phyloP scores from a whole-genome alignment of 2,797 vertebrate genomes.

The Tangara arthus region DNA sequence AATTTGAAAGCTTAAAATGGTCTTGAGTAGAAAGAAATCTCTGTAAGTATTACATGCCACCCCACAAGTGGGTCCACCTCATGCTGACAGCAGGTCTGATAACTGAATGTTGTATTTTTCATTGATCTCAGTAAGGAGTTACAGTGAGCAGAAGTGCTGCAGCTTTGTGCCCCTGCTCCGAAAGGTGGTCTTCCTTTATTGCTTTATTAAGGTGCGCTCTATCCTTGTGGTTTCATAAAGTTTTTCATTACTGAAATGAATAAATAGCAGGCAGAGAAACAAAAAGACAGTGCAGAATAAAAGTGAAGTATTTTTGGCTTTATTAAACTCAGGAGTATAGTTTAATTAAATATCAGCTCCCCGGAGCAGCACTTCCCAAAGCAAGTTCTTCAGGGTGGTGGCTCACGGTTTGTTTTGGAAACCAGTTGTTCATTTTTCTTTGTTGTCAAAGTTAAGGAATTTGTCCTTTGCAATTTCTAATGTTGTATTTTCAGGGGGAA shows the following conservation, averaged over 20 bases:
- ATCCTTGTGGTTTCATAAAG: not conserved
- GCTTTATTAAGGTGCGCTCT: not conserved
- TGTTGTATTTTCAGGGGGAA: not conserved
- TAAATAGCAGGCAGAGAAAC: not conserved
- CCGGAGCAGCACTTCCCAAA: not conserved
- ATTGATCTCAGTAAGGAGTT: not conserved
- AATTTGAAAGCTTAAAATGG: conserved; percentile 9
- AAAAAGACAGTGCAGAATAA: not conserved
- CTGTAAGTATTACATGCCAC: not conserved
- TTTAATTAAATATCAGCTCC: not conserved
- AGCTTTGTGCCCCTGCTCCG: not conserved
- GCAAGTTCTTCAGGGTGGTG: not conserved
- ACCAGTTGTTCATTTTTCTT: not conserved
- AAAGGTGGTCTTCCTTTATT: not conserved
- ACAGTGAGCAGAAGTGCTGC: not conserved
- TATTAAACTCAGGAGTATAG: not conserved
- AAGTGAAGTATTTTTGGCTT: not conserved
- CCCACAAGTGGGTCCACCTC: not conserved
- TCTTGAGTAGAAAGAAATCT: not conserved
- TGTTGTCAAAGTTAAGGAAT: not conserved
- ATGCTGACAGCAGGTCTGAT: not conserved
- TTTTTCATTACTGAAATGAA: not conserved
- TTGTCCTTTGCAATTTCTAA: not conserved
- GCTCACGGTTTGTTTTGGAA: not conserved
- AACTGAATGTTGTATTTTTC: not conserved